Percentiles rank a stretch among this genome's conserved stretches.
Conservation (phyloP, 2,888 invertebrate species). For the Cataglyphis altisquamis region DNA sequence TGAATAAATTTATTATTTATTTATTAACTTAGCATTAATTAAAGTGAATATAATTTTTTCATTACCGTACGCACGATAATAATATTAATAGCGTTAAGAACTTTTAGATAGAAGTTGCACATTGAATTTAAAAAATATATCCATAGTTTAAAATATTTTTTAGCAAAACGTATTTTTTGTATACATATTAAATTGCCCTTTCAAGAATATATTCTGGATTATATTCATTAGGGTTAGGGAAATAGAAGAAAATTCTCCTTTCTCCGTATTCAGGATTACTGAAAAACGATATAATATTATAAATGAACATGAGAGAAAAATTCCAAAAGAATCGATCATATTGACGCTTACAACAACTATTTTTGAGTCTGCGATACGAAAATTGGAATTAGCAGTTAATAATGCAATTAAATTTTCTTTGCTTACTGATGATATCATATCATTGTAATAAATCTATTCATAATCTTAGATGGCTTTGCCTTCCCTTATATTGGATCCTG, state of each 20-base stretch:
- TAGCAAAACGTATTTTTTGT: background rate
- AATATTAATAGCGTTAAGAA: background rate
- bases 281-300: background rate
- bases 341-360: constrained; percentile 12
- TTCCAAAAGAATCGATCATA: background rate
- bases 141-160: background rate
- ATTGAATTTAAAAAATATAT: background rate
- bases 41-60: background rate
- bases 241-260: background rate
- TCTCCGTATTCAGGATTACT: background rate
- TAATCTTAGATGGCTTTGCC: constrained; percentile 17
- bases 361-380: constrained; percentile 15
- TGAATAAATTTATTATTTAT: background rate
- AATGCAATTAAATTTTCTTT: background rate
- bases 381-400: constrained; percentile 36
- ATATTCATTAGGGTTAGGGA: background rate
- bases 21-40: background rate
- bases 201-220: background rate
- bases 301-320: background rate
- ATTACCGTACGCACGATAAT: background rate
- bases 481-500: constrained; percentile 2
- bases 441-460: background rate
- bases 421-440: too few species aligned
- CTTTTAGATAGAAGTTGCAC: background rate
- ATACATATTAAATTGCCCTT: background rate